These are phyloP conservation scores for Eulemur coronatus DNA, from an alignment of 2,797 vertebrate species.

Conservation along the genomic window DNA sequence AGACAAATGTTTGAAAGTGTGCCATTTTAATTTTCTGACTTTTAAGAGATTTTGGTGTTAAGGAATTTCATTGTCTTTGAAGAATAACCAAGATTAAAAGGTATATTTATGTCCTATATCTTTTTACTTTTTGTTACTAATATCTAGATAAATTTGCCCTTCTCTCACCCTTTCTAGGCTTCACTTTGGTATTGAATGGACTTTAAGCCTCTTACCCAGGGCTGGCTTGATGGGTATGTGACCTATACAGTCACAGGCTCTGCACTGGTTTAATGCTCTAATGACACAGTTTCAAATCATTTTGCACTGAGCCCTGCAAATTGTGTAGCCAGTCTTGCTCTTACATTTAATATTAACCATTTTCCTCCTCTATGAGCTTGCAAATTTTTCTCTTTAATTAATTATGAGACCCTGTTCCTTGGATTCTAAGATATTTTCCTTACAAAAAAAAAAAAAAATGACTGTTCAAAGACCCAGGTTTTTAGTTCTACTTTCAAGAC, in stretches of 20 bases:
- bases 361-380: background rate
- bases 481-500: conserved; percentile 20
- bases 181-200: background rate
- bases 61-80: conserved; percentile 22
- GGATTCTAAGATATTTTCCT: background rate
- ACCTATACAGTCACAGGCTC: background rate
- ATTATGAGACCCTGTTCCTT: background rate
- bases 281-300: background rate
- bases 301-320: background rate
- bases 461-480: background rate
- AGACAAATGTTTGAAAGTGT: conserved; percentile 6
- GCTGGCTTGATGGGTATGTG: background rate
- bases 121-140: background rate
- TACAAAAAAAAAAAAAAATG: background rate
- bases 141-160: background rate
- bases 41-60: background rate
- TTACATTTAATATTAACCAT: background rate
- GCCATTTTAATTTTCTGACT: conserved; percentile 5
- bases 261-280: background rate
- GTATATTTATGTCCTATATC: background rate
- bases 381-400: conserved; percentile 5
- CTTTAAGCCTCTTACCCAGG: background rate
- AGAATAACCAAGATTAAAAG: conserved; percentile 23
- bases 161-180: background rate
- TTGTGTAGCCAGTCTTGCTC: background rate